Percentiles rank a stretch among this genome's conserved stretches.
phyloP scores from a whole-genome alignment of 2,888 invertebrate species.

The Latrodectus elegans region DNA sequence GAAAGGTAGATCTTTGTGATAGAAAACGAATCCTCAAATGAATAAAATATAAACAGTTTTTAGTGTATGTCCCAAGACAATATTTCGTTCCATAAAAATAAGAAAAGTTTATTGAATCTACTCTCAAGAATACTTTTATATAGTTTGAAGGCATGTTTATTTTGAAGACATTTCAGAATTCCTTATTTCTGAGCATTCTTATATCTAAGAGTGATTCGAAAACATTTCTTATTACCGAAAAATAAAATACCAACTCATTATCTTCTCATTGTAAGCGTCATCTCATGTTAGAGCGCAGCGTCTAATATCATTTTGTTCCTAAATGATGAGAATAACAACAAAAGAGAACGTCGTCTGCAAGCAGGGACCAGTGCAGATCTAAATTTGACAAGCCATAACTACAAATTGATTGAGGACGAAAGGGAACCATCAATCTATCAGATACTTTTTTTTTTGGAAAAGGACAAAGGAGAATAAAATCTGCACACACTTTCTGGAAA shows the following conservation, averaged over 20 bases:
- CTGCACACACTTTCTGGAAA: conserved; percentile 15
- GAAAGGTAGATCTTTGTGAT: no score
- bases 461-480: conserved; percentile 7
- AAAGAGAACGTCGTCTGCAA: conserved; percentile 18
- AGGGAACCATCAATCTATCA: conserved; percentile 38
- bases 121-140: no score
- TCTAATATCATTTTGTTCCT: conserved; percentile 25
- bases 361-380: conserved; percentile 36
- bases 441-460: conserved; percentile 42
- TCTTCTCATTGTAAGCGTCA: conserved; percentile 49
- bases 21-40: no score
- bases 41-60: no score
- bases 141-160: no score
- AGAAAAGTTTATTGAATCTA: no score
- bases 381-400: conserved; percentile 63
- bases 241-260: conserved; percentile 34
- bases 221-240: conserved; percentile 14
- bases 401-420: conserved; percentile 53
- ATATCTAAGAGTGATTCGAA: conserved; percentile 9
- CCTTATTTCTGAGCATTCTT: no score
- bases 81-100: no score
- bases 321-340: conserved; percentile 47
- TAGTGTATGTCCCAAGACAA: no score
- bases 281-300: conserved; percentile 23
- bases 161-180: no score